These are phyloP conservation scores for Saccostrea glomerata DNA, from an alignment of 1,140 invertebrate genomes.

Conservation along the genomic window DNA sequence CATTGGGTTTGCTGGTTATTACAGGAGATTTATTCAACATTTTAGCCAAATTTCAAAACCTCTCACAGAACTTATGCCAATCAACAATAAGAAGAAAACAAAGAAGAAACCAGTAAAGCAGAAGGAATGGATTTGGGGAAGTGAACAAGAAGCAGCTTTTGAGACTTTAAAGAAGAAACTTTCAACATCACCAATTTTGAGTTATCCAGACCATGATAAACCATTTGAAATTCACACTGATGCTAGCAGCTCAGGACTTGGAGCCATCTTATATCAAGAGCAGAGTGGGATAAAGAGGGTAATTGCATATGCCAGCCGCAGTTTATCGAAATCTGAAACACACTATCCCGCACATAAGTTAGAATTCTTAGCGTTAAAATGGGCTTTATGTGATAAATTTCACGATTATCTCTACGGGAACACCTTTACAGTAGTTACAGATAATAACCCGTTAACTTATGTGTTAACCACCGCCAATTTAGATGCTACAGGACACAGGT, in stretches of 20 bases:
- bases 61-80: conserved; percentile 20
- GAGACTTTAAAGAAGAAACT: conserved; percentile 53
- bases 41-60: conserved; percentile 45
- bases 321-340: conserved; percentile 44
- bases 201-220: conserved; percentile 52
- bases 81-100: not conserved
- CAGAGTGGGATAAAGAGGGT: conserved; percentile 42
- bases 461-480: conserved; percentile 48
- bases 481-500: conserved; percentile 50
- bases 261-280: conserved; percentile 68
- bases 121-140: conserved; percentile 12
- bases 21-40: conserved; percentile 42
- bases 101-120: conserved; percentile 5
- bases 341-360: conserved; percentile 50
- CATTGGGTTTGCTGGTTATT: conserved; percentile 58
- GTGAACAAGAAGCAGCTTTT: conserved; percentile 50
- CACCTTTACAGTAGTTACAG: conserved; percentile 42
- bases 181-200: conserved; percentile 55
- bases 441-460: conserved; percentile 59
- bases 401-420: conserved; percentile 38
- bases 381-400: conserved; percentile 49
- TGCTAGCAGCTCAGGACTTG: conserved; percentile 59
- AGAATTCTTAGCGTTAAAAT: conserved; percentile 52
- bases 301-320: no score
- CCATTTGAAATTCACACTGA: conserved; percentile 60